These are phyloP conservation scores for Parotocinclus haroldoi DNA, from an alignment of 2,797 vertebrate species.

Conservation along the genomic window DNA sequence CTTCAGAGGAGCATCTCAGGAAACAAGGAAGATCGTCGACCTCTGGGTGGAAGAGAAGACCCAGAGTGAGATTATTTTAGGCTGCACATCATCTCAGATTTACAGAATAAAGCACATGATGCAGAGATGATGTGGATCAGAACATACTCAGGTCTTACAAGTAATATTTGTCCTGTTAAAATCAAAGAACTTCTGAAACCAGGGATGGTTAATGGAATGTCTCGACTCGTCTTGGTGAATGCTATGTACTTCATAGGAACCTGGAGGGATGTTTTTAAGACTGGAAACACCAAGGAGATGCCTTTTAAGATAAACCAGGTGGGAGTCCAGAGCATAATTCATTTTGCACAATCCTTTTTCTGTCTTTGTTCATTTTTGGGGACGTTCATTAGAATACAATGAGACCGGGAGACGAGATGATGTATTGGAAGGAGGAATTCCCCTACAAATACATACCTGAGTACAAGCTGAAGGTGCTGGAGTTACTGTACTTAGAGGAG, in stretches of 20 bases:
- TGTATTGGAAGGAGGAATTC: constrained; percentile 77
- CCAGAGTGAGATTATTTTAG: constrained; percentile 37
- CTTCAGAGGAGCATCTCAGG: constrained; percentile 73
- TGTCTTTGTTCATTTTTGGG: too few relatives aligned
- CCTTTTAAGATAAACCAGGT: constrained; percentile 80
- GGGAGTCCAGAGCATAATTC: too few relatives aligned
- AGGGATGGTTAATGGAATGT: constrained; percentile 68
- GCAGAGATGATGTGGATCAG: too few relatives aligned
- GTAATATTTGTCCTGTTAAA: too few relatives aligned
- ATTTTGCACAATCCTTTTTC: too few relatives aligned
- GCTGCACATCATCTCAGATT: background rate
- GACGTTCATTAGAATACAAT: too few relatives aligned
- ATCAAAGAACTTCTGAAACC: constrained; percentile 81
- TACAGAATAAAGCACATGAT: too few relatives aligned
- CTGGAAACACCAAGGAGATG: constrained; percentile 73
- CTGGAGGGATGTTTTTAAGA: constrained; percentile 80
- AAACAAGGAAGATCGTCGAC: constrained; percentile 80
- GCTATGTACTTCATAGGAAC: constrained; percentile 80
- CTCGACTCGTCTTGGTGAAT: constrained; percentile 76
- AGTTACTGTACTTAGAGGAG: constrained; percentile 74
- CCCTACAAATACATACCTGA: constrained; percentile 76
- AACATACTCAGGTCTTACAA: too few relatives aligned
- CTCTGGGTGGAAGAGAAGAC: constrained; percentile 88
- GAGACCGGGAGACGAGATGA: constrained; percentile 73
- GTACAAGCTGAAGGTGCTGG: constrained; percentile 74